Evolutionary conservation across 2,888 invertebrate genomes (phyloP).

Genomic region (Oithona nana): DNA sequence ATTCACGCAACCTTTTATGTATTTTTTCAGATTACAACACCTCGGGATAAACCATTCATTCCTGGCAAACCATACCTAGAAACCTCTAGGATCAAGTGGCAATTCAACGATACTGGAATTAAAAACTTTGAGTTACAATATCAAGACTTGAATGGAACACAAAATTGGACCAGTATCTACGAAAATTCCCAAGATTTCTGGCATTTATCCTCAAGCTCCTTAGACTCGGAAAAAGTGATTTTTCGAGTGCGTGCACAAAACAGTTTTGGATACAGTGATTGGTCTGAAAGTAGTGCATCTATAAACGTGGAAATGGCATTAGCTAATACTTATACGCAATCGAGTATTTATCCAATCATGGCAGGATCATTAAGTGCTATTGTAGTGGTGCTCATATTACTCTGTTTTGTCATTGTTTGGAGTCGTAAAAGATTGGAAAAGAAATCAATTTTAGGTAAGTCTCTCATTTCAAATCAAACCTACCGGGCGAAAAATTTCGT

Average conservation of each 20-base stretch:
- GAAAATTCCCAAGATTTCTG: background rate
- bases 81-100: background rate
- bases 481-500: no score
- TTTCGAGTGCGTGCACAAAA: conserved; percentile 57
- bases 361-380: conserved; percentile 36
- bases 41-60: background rate
- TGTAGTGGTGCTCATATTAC: no score
- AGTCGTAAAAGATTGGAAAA: no score
- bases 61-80: background rate
- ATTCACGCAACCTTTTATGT: no score
- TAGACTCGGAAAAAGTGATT: background rate
- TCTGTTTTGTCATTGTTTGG: no score
- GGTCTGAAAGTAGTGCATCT: conserved; percentile 44
- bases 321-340: background rate
- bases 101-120: background rate
- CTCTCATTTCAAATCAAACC: no score
- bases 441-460: no score
- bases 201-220: background rate
- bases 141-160: background rate
- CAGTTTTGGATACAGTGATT: conserved; percentile 58
- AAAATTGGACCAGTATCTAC: background rate
- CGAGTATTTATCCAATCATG: conserved; percentile 35
- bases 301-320: conserved; percentile 31
- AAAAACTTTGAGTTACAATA: background rate
- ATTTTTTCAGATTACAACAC: background rate